Evolutionary conservation across 2,113 vertebrate species (phyloP), one percentile per base, ranked within the genome.

Genomic region (Triplophysa tibetana): DNA sequence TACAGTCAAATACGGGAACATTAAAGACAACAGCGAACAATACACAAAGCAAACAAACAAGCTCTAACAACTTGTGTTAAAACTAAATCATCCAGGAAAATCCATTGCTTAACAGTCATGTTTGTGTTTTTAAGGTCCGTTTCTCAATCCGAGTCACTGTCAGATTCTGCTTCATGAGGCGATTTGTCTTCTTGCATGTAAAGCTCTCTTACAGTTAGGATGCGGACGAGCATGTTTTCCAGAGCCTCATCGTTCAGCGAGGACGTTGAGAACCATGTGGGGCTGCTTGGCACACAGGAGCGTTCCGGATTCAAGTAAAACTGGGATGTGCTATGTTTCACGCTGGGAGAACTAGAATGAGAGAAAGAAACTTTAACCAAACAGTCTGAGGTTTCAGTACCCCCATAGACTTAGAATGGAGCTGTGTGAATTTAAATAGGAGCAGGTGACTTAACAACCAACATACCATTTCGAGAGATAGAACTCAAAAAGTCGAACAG

Each of bases 221-320:
- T 98, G 64, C 97, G 92, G 7, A 91, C 95, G 83, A 99, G 92
- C 97, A 99, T 99, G 92, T 93, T 95, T 87, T 97, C 96, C 95
- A 98, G 92, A 84, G 95, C 96, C 82, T 85, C 88, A 23, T 95
- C 94, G 16, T 96, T 96, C 88, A 98, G 94, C 3, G 96, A 90
- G 56, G 93, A 89, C 16, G 95, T 95, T 86, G 97, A 98, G 86
- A 97, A 99, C 98, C 98, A 99, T 87, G 98, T 92, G 14, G 98
- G 98, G 87, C 97, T 98, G 82, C 96, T 98, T 79, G 98, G 97
- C 23, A 98, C 95, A 79, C 98, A 99, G 85, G 95, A 95, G 81
- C 97, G 96, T 89, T 99, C 97, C 0, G 98, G 98, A 29, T 95
- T 95, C 84, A 99, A 96, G 92, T 98, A 99, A 89, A 99, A 99